Base-by-base conservation (phyloP, 2,113 vertebrate species). In the Atherinomorus stipes region DNA sequence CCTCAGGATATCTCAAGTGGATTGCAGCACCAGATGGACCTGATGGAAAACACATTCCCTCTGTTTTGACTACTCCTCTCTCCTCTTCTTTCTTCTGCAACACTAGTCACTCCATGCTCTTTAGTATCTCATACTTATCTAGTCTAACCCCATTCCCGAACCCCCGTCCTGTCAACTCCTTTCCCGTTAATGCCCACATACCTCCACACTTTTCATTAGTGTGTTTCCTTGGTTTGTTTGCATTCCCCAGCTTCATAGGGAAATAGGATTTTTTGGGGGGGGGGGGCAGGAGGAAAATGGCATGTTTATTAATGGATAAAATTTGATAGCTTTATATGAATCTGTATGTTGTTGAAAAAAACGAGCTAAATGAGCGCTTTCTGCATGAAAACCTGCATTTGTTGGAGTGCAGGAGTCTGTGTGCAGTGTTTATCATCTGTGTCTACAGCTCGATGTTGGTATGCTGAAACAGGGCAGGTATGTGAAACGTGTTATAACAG, bases 401-500 rank as follows among this genome's bases (percentile, higher is more conserved):
- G 7, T 37, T 28, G 9, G 28, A 10, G 18, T n/a, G 26, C 4
- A 7, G 1, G 11, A n/a, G 18, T 34, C 26, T 11, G 8, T 18
- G 19, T 64, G 44, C 49, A 18, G 50, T 74, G 72, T 78, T 70
- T 74, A 70, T 74, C 83, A 50, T 81, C 56, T 72, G 59, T 75
- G 58, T 80, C 8, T 71, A 74, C 37, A 18, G 18, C 68, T 74
- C 58, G 76, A 8, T 82, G 79, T 71, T 80, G 89, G 88, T 90
- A 90, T 92, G 89, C 72, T 85, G 81, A 58, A 68, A 80, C 69
- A 58, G 83, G 54, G 64, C 60, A 85, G 85, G 88, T 82, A 88
- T 90, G 86, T 74, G 71, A 58, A 76, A 82, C 92, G 8, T 85
- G 93, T 91, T 83, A 9, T 37, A 89, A 92, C 93, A 93, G 85